Evolutionary conservation across 2,113 vertebrate genomes (phyloP).

Genomic region (Excalfactoria chinensis): DNA sequence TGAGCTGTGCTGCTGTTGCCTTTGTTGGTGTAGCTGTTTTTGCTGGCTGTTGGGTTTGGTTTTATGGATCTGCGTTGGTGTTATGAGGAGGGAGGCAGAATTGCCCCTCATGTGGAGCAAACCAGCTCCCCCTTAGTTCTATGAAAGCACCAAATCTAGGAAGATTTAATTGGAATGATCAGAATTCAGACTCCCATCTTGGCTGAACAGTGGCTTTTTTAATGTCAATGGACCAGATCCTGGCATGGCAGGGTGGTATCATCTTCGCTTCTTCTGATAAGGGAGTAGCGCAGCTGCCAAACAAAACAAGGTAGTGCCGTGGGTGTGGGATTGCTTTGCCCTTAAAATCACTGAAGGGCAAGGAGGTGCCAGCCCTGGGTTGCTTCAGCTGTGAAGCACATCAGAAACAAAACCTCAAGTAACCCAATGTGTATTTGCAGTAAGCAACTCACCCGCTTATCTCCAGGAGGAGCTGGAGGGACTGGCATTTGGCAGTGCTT

Average conservation of each 20-base stretch:
- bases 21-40: neutral
- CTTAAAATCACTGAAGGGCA: neutral
- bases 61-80: neutral
- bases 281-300: neutral
- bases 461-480: neutral
- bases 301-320: neutral
- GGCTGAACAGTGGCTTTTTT: neutral
- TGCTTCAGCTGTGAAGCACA: neutral
- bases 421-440: neutral
- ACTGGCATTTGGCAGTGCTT: neutral
- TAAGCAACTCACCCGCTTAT: neutral
- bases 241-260: neutral
- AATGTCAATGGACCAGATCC: neutral
- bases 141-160: neutral
- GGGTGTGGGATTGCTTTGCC: constrained; percentile 5
- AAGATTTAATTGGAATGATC: neutral
- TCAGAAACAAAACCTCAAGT: neutral
- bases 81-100: neutral
- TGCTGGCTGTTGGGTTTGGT: accelerated
- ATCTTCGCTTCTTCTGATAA: constrained; percentile 8
- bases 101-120: neutral
- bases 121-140: neutral
- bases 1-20: neutral
- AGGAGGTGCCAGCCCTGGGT: neutral
- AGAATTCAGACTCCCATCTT: neutral